phyloP scores from a whole-genome alignment of 2,797 vertebrate species.

The Xiphorhynchus erythropygius region DNA sequence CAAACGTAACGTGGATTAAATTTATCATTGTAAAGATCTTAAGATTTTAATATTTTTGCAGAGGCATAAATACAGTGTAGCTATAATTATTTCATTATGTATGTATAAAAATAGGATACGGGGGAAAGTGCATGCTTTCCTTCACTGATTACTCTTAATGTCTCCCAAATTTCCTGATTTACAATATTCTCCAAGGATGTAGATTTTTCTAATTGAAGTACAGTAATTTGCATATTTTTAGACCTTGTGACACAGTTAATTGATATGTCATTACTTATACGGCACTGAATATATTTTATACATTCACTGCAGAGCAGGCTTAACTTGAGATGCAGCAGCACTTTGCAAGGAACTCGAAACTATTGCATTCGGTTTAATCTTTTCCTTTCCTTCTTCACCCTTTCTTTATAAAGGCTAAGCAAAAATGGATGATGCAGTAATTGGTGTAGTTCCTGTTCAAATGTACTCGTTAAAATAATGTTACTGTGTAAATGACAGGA shows the following conservation, averaged over 20 bases:
- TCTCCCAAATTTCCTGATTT: conserved; percentile 87
- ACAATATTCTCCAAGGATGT: conserved; percentile 86
- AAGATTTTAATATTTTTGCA: conserved; percentile 83
- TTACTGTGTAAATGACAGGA: conserved; percentile 70
- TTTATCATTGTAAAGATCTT: conserved; percentile 84
- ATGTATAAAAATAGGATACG: conserved; percentile 83
- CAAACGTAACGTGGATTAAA: conserved; percentile 80
- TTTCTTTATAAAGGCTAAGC: conserved; percentile 62
- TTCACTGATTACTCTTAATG: conserved; percentile 86
- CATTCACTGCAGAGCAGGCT: conserved; percentile 64
- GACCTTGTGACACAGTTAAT: conserved; percentile 84
- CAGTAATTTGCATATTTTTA: conserved; percentile 86
- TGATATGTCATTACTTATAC: conserved; percentile 84
- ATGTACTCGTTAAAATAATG: conserved; percentile 73
- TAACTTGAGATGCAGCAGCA: conserved; percentile 62
- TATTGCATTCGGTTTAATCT: conserved; percentile 31
- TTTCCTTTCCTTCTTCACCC: conserved; percentile 39
- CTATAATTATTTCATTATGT: conserved; percentile 88
- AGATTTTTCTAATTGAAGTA: conserved; percentile 86
- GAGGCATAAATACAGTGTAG: conserved; percentile 79
- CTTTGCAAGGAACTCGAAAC: conserved; percentile 65
- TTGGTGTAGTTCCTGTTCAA: conserved; percentile 66
- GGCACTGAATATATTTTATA: conserved; percentile 78
- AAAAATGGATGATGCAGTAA: conserved; percentile 63
- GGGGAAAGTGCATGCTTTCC: conserved; percentile 82